phyloP scores from a whole-genome alignment of 2,888 invertebrate genomes.

The Drosophila macrospina region DNA sequence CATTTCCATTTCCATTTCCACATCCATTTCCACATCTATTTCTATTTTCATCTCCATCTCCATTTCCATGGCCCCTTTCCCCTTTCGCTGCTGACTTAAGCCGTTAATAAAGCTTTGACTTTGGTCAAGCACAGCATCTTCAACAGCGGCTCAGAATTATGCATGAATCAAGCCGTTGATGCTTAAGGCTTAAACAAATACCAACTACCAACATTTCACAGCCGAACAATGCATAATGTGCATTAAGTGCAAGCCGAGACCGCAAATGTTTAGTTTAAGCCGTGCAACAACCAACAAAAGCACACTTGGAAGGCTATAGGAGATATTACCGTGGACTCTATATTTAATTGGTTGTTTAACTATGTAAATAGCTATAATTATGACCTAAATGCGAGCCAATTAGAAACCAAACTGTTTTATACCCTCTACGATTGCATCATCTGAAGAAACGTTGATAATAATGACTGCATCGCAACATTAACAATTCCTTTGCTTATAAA shows the following conservation, averaged over 20 bases:
- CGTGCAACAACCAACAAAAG: not conserved
- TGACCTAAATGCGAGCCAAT: constrained; percentile 3
- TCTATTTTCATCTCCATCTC: not conserved
- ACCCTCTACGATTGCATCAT: not conserved
- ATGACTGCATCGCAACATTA: not conserved
- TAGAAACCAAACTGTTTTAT: not conserved
- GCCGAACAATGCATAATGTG: constrained; percentile 28
- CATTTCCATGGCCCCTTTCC: not conserved
- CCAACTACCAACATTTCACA: not conserved
- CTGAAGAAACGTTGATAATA: not conserved
- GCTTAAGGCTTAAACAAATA: constrained; percentile 8
- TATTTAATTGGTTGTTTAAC: constrained; percentile 35
- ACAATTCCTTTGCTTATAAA: too few relatives aligned
- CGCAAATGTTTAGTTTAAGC: constrained; percentile 10
- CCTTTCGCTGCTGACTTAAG: not conserved
- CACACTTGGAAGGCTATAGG: constrained; percentile 21
- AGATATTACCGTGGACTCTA: constrained; percentile 17
- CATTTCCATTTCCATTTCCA: constrained; percentile 1
- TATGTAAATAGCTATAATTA: constrained; percentile 15
- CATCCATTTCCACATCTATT: not conserved
- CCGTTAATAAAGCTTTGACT: constrained; percentile 3
- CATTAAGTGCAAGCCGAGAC: constrained; percentile 10
- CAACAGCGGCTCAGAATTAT: constrained; percentile 17
- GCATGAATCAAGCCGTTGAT: constrained; percentile 3
- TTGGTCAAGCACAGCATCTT: constrained; percentile 2